These are phyloP conservation scores for Eumacrocentrus americanus DNA, from an alignment of 2,888 invertebrate genomes.

Conservation along the genomic window DNA sequence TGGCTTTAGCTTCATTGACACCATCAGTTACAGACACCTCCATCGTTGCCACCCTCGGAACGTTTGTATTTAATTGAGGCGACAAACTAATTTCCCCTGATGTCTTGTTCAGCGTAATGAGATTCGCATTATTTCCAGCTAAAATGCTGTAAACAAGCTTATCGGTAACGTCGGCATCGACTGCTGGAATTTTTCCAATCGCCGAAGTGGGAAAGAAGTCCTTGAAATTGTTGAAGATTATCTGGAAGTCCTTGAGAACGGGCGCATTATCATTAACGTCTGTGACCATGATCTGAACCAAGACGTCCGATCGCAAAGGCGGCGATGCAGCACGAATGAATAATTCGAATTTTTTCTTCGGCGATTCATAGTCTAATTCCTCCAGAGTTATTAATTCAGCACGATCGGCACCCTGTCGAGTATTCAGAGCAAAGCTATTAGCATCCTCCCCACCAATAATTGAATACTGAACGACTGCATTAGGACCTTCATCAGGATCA, in stretches of 20 bases:
- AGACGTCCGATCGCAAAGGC: constrained; percentile 85
- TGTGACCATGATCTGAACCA: constrained; percentile 86
- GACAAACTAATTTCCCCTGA: constrained; percentile 86
- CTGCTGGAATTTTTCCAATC: constrained; percentile 90
- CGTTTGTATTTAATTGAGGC: constrained; percentile 93
- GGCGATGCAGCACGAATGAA: constrained; percentile 90
- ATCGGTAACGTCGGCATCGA: constrained; percentile 93
- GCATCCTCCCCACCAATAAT: constrained; percentile 94
- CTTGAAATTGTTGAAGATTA: constrained; percentile 94
- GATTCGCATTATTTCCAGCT: constrained; percentile 91
- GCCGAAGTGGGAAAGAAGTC: constrained; percentile 92
- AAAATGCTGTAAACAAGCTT: constrained; percentile 82
- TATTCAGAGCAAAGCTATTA: constrained; percentile 81
- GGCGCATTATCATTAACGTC: constrained; percentile 97
- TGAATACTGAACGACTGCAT: constrained; percentile 91
- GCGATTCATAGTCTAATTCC: constrained; percentile 95
- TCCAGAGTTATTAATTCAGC: constrained; percentile 89
- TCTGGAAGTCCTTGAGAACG: constrained; percentile 85
- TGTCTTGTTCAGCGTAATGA: constrained; percentile 82
- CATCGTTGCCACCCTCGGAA: constrained; percentile 91
- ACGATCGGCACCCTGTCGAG: constrained; percentile 80
- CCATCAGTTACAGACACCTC: constrained; percentile 94
- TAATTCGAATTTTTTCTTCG: constrained; percentile 86
- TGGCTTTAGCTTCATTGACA: constrained; percentile 89
- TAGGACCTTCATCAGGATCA: constrained; percentile 91